A percentile compares a stretch with the other conserved stretches of the same genome.
Conservation (phyloP, 92 coral and sea anemone species). For the Blastomussa wellsi region DNA sequence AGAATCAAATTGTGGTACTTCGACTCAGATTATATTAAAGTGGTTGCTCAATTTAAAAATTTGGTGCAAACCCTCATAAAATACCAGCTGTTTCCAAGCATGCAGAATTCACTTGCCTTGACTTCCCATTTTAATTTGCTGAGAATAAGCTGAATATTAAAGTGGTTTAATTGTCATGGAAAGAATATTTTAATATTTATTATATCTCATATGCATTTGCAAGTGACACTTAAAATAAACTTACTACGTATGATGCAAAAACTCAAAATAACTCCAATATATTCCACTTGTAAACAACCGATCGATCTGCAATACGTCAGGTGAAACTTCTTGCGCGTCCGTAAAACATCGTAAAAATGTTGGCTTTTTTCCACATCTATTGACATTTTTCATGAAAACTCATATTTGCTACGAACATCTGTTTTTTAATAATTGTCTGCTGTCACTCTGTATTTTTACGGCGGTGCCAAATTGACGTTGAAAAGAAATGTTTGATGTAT, state of each 20-base stretch:
- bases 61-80: not conserved
- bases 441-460: not conserved
- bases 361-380: not conserved
- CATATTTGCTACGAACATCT: not conserved
- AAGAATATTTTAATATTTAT: not conserved
- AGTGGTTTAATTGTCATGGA: not conserved
- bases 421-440: not conserved
- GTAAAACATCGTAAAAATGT: not conserved
- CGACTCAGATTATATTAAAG: not conserved
- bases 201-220: not conserved
- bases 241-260: not conserved
- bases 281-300: not conserved
- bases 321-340: not conserved
- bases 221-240: not conserved
- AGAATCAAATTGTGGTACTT: not conserved
- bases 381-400: not conserved
- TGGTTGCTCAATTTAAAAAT: not conserved
- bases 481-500: not conserved
- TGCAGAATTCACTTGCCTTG: not conserved
- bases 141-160: too few relatives aligned
- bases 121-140: not conserved
- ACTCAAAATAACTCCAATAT: not conserved
- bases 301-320: not conserved
- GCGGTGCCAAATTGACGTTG: not conserved
- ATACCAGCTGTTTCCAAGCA: not conserved